Base-by-base conservation (phyloP, 2,113 vertebrate species). In the Sula dactylatra region DNA sequence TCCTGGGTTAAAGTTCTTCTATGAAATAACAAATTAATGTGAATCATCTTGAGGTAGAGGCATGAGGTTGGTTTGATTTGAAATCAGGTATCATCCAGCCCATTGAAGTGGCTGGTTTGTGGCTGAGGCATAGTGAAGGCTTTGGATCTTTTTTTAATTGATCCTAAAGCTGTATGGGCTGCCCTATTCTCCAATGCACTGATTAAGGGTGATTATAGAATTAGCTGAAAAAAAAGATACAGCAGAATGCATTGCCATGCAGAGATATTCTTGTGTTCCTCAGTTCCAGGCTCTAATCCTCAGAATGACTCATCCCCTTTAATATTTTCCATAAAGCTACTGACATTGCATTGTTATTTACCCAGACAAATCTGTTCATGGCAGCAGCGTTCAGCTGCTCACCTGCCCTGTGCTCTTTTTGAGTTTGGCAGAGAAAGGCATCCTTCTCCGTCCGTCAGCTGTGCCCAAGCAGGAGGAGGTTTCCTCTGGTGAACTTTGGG, bases 11-110 rank as follows among this genome's bases (percentile, higher is more conserved):
- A 73, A 84, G 82, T 67, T 84, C 76, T 93, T 65, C 83, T 56
- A 15, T 72, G 80, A 94, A 95, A 95, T 94, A 92, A 95, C 85
- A 85, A 93, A 71, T 78, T 45, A 87, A 74, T 31, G 31, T 40
- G 67, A 79, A 96, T 38, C 55, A 71, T 82, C 84, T 82, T 36
- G 88, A 96, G 81, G 88, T 61, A 81, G 92, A 93, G 74, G 87
- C 69, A 34, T 16, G 67, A 62, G 86, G 59, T 64, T 67, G 55
- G 70, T 49, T 70, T 62, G 50, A 25, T 34, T 47, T 93, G 65
- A 84, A 87, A 67, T 47, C 3, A 2, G n/a, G 45, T 59, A 11
- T 66, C 66, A 27, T 44, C 20, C 82, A 54, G 38, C 54, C 49
- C 32, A 4, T 45, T 64, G 69, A 80, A 91, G 69, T 10, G 27